These are phyloP conservation scores for Eristalinus sepulchralis DNA, from an alignment of 2,888 invertebrate genomes.

Conservation along the genomic window DNA sequence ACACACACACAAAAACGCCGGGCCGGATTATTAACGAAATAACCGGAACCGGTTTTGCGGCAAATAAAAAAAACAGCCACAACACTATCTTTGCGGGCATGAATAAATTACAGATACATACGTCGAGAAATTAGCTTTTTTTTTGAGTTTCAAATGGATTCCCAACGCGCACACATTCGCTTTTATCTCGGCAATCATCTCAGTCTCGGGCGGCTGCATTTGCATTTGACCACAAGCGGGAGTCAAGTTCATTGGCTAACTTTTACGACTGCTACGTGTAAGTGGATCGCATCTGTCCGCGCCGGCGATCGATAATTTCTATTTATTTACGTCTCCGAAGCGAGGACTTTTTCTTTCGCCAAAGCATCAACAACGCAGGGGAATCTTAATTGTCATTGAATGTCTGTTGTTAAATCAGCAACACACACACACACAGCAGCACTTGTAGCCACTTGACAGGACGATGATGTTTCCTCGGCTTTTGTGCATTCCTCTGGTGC, in stretches of 20 bases:
- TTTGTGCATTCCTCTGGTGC: not conserved
- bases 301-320: not conserved
- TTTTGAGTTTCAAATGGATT: not conserved
- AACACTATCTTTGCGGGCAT: not conserved
- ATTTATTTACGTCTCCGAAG: slow-evolving; percentile 1
- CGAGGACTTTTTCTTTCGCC: not conserved
- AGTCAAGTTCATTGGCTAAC: slow-evolving; percentile 22
- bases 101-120: not conserved
- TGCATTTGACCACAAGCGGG: slow-evolving; percentile 34
- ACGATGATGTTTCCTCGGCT: not conserved
- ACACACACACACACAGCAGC: not conserved
- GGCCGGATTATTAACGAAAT: not conserved
- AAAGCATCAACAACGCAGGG: not conserved
- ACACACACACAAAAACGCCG: not conserved
- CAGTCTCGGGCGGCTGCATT: not conserved
- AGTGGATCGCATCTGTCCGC: slow-evolving; percentile 1
- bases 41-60: not conserved
- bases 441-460: not conserved
- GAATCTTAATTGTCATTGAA: not conserved
- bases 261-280: not conserved
- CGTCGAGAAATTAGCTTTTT: not conserved
- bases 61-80: not conserved
- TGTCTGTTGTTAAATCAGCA: not conserved
- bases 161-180: not conserved
- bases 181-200: not conserved